Conservation (phyloP, 2,113 vertebrate genomes). For the Spea multiplicata region DNA sequence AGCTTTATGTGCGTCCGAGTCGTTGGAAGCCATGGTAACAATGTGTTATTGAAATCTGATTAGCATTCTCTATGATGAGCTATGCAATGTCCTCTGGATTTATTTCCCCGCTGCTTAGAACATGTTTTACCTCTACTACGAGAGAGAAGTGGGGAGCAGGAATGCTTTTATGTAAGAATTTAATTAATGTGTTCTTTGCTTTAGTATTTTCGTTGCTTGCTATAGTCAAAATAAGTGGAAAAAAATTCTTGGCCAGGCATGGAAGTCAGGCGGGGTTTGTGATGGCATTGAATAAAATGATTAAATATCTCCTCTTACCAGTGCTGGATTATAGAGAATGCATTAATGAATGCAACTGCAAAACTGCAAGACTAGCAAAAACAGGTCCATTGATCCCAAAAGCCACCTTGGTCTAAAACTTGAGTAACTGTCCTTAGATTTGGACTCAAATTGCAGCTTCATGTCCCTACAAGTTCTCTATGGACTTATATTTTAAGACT, state of each 20-base stretch:
- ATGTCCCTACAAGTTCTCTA: no score
- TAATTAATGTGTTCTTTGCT: constrained; percentile 7
- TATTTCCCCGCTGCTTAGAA: constrained; percentile 52
- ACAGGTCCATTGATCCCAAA: no score
- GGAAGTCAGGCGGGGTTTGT: constrained; percentile 15
- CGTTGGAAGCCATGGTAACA: constrained; percentile 68
- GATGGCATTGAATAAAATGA: background rate
- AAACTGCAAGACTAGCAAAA: no score
- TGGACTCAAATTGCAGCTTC: no score
- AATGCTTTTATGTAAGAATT: constrained; percentile 49
- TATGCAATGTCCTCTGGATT: constrained; percentile 59
- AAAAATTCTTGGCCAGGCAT: constrained; percentile 7
- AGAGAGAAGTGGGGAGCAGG: constrained; percentile 45
- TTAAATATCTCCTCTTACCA: no score
- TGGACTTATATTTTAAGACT: no score
- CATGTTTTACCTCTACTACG: constrained; percentile 46
- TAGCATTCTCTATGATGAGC: constrained; percentile 61
- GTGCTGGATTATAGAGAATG: no score
- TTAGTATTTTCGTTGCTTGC: constrained; percentile 45
- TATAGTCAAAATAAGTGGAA: constrained; percentile 27
- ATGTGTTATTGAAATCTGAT: constrained; percentile 68
- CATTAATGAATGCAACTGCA: no score
- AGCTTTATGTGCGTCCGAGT: constrained; percentile 53
- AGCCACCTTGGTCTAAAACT: no score
- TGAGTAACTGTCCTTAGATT: no score